Percentiles rank a stretch among this genome's conserved stretches.
phyloP scores from a whole-genome alignment of 2,113 vertebrate genomes.

The zebrafish (Danio rerio) region GRCz12tu NC_133180.1:47083001-47083500 shows the following conservation, averaged over 20 bases:
- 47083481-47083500: too few species aligned
- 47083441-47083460: too few species aligned
- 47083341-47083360: too few species aligned
- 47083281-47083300: not conserved
- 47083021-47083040: conserved; percentile 41
- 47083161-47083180: not conserved
- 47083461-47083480: too few species aligned
- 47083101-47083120: not conserved
- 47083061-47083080: conserved; percentile 38
- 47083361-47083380: too few species aligned
- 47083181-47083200: not conserved
- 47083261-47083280: not conserved
- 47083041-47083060: conserved; percentile 35
- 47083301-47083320: too few species aligned
- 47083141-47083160: not conserved
- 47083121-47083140: not conserved
- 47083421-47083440: too few species aligned
- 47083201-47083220: not conserved
- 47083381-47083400: too few species aligned
- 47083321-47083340: too few species aligned
- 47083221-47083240: not conserved
- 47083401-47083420: too few species aligned
- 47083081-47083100: not conserved
- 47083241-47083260: not conserved
- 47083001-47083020: conserved; percentile 17